These are phyloP conservation scores for Spodoptera frugiperda DNA, from an alignment of 1,140 invertebrate species.

Conservation along the genomic window DNA sequence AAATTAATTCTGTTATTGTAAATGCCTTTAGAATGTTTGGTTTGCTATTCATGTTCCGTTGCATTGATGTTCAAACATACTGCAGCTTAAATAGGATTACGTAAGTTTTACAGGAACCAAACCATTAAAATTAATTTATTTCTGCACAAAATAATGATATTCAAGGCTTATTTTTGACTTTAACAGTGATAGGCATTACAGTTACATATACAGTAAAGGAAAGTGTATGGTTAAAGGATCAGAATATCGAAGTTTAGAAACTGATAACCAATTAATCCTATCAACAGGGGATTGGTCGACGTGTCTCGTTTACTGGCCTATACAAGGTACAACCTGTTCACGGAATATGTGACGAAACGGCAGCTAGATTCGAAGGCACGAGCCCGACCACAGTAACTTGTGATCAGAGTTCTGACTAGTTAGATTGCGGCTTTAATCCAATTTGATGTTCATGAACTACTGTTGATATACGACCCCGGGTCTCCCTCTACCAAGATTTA, in stretches of 20 bases:
- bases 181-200: background rate
- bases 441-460: conserved; percentile 57
- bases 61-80: no score
- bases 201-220: background rate
- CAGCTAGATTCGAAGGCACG: conserved; percentile 46
- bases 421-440: conserved; percentile 57
- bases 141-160: background rate
- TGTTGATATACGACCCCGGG: conserved; percentile 48
- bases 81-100: no score
- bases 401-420: conserved; percentile 53
- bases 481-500: conserved; percentile 43
- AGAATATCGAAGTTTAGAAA: background rate
- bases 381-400: conserved; percentile 46
- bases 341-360: conserved; percentile 13
- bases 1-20: background rate
- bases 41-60: no score
- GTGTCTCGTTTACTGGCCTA: conserved; percentile 14
- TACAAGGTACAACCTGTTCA: background rate
- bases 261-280: background rate
- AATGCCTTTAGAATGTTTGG: no score
- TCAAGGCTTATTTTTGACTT: background rate
- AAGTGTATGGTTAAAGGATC: background rate
- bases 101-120: no score
- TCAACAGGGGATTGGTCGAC: background rate
- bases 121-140: no score